A percentile compares a stretch with the other conserved stretches of the same genome.
Evolutionary conservation across 1,140 invertebrate genomes (phyloP).

Genomic region (Anadara kagoshimensis): DNA sequence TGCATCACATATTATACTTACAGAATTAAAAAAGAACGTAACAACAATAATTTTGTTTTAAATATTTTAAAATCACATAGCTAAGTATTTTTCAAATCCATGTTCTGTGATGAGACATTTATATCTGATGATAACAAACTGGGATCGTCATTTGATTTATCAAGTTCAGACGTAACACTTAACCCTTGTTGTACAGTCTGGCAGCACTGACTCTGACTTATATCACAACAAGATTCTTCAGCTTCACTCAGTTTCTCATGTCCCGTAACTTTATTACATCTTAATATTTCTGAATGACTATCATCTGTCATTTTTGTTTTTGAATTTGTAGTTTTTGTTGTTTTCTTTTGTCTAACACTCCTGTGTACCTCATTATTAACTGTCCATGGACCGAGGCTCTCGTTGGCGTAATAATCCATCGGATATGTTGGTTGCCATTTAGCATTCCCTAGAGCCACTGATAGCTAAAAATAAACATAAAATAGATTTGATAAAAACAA

Average conservation of each 20-base stretch:
- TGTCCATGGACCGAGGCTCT: slow-evolving; percentile 96
- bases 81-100: too few species aligned
- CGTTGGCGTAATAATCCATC: slow-evolving; percentile 99
- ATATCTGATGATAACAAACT: too few species aligned
- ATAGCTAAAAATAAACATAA: slow-evolving; percentile 67
- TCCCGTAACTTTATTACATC: neutral
- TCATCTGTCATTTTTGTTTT: neutral
- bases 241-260: neutral
- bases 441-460: slow-evolving; percentile 85
- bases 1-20: too few species aligned
- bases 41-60: too few species aligned
- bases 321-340: slow-evolving; percentile 19
- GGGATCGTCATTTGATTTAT: too few species aligned
- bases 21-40: too few species aligned
- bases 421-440: slow-evolving; percentile 89
- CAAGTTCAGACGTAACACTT: too few species aligned
- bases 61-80: too few species aligned
- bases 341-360: slow-evolving; percentile 44
- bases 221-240: too few species aligned
- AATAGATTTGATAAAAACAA: slow-evolving; percentile 9
- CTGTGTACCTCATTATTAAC: slow-evolving; percentile 84
- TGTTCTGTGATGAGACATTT: too few species aligned
- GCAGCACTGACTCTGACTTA: too few species aligned
- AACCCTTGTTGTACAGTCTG: too few species aligned
- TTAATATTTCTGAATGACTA: neutral